A percentile compares a stretch with the other conserved stretches of the same genome.
Evolutionary conservation across 2,888 invertebrate species (phyloP).

Genomic region (Pedicia rivosa): DNA sequence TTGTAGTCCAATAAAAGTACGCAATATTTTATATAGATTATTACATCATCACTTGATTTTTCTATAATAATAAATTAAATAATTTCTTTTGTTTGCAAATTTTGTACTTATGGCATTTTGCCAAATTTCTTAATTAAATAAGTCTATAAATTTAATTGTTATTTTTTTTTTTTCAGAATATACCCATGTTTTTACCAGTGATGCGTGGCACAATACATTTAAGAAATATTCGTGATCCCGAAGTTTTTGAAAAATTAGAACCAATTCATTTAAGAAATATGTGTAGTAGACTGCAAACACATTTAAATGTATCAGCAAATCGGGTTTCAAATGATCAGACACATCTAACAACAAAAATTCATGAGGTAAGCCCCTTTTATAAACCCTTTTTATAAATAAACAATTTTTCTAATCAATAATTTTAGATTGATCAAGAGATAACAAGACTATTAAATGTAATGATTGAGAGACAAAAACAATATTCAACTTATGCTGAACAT

Average conservation of each 20-base stretch:
- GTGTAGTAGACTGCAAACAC: conserved; percentile 68
- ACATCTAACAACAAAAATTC: conserved; percentile 51
- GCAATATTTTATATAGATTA: too few relatives aligned
- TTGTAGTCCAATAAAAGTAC: too few relatives aligned
- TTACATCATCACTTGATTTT: too few relatives aligned
- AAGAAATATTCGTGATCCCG: conserved; percentile 72
- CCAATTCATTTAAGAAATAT: conserved; percentile 54
- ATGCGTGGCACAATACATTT: conserved; percentile 77
- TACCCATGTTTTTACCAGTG: conserved; percentile 85
- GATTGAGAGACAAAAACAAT: conserved; percentile 68
- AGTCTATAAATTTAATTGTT: too few relatives aligned
- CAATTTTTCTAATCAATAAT: conserved; percentile 3
- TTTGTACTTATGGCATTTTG: too few relatives aligned
- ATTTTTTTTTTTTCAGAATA: conserved; percentile 37
- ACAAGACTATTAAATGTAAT: conserved; percentile 48
- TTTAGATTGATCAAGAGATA: conserved; percentile 56
- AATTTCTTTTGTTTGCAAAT: too few relatives aligned
- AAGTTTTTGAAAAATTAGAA: conserved; percentile 57
- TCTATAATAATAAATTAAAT: too few relatives aligned
- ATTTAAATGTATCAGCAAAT: conserved; percentile 67
- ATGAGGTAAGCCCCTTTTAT: conserved; percentile 42
- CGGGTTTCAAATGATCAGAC: conserved; percentile 68
- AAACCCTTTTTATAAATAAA: conserved; percentile 1
- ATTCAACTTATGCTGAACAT: conserved; percentile 73
- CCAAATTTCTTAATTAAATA: too few relatives aligned